These are phyloP conservation scores for Acestrorhynchus altus DNA, from an alignment of 2,797 vertebrate species.

Conservation along the genomic window DNA sequence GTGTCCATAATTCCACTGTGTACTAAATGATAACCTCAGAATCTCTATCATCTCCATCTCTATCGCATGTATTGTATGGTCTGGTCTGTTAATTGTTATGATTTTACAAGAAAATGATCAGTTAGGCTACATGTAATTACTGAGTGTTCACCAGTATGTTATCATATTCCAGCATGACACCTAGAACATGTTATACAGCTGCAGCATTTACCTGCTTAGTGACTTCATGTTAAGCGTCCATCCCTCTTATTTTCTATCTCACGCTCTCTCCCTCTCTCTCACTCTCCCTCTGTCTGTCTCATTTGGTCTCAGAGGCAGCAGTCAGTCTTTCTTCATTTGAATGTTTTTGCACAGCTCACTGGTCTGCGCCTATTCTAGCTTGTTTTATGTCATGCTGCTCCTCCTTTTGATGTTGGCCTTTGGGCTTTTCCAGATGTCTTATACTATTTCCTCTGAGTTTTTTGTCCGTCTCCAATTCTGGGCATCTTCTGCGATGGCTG, in stretches of 20 bases:
- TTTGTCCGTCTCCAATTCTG: constrained; percentile 62
- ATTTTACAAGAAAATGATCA: background rate
- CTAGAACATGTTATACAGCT: background rate
- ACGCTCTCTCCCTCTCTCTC: constrained; percentile 36
- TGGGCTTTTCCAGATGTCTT: constrained; percentile 75
- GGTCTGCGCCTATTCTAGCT: constrained; percentile 74
- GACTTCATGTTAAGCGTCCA: constrained; percentile 26
- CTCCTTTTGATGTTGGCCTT: constrained; percentile 73
- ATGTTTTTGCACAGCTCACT: constrained; percentile 71
- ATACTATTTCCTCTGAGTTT: constrained; percentile 70
- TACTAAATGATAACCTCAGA: too few species aligned
- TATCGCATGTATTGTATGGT: background rate
- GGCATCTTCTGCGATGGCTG: constrained; percentile 68
- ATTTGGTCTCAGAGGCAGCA: constrained; percentile 57
- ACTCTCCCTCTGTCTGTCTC: constrained; percentile 36
- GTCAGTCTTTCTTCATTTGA: constrained; percentile 65
- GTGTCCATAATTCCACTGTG: too few species aligned
- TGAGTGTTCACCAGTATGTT: background rate
- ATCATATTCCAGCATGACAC: background rate
- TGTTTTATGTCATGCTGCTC: constrained; percentile 76
- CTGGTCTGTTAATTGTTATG: background rate
- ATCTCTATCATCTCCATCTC: too few species aligned
- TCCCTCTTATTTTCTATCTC: constrained; percentile 45
- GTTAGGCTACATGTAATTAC: background rate
- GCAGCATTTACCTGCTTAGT: constrained; percentile 18